Evolutionary conservation across 2,888 invertebrate species (phyloP).

Genomic region (Limnephilus rhombicus): DNA sequence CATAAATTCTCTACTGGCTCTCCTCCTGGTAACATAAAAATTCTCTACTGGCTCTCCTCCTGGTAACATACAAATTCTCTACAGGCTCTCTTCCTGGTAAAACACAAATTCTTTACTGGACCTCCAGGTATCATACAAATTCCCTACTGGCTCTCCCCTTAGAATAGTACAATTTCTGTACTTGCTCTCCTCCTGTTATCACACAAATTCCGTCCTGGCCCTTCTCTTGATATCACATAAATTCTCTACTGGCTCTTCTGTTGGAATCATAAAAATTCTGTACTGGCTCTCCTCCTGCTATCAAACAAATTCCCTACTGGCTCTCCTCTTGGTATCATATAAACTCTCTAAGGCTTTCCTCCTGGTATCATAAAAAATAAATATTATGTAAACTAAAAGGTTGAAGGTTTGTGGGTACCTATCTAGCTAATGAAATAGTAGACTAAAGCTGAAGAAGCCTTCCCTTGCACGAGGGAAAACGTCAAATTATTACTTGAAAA

Average conservation of each 20-base stretch:
- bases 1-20: neutral
- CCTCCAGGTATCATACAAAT: neutral
- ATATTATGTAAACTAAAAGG: neutral
- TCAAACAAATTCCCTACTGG: neutral
- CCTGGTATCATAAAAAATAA: too few species aligned
- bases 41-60: neutral
- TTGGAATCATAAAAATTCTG: neutral
- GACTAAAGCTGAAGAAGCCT: neutral
- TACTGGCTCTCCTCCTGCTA: neutral
- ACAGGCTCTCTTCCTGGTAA: neutral
- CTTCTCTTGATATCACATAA: neutral
- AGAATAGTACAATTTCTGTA: neutral
- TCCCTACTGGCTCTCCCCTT: neutral
- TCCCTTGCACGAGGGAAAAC: neutral
- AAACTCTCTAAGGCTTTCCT: neutral
- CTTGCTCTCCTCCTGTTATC: neutral
- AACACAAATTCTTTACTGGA: neutral
- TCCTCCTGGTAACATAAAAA: neutral
- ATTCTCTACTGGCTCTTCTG: neutral
- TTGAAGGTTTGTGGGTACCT: neutral
- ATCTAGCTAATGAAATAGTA: neutral
- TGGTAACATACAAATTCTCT: neutral
- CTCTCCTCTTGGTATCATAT: neutral
- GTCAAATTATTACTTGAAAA: neutral
- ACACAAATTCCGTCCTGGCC: neutral